Conservation (phyloP, 2,888 invertebrate genomes). For the Macrosoma leucophasiata region DNA sequence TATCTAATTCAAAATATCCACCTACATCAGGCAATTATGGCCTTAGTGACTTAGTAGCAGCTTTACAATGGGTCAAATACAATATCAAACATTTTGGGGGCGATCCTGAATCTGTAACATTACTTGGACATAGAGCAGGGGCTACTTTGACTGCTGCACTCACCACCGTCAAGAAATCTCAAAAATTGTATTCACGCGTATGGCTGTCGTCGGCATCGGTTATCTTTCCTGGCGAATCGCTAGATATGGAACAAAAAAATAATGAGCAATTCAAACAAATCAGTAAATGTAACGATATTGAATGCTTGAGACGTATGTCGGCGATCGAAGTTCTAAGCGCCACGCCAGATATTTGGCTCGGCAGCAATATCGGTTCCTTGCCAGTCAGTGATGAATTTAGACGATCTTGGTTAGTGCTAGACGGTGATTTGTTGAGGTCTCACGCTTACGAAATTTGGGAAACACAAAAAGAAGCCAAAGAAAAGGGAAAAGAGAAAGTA, state of each 20-base stretch:
- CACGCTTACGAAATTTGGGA: conserved; percentile 81
- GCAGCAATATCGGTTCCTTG: conserved; percentile 75
- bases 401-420: conserved; percentile 86
- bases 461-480: conserved; percentile 52
- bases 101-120: conserved; percentile 83
- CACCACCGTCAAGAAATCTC: conserved; percentile 74
- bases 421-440: conserved; percentile 80
- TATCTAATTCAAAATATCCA: conserved; percentile 82
- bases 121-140: conserved; percentile 90
- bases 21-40: conserved; percentile 90
- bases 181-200: conserved; percentile 82
- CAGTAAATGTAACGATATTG: conserved; percentile 72
- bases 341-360: conserved; percentile 84
- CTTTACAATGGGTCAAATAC: conserved; percentile 85
- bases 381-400: conserved; percentile 77
- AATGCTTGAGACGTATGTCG: conserved; percentile 73
- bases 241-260: conserved; percentile 76
- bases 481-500: conserved; percentile 56
- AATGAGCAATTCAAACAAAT: conserved; percentile 78
- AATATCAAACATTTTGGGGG: conserved; percentile 92
- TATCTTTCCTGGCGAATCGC: conserved; percentile 80
- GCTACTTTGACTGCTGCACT: conserved; percentile 88
- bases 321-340: conserved; percentile 78
- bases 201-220: conserved; percentile 89
- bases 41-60: conserved; percentile 85